phyloP scores from a whole-genome alignment of 1,140 invertebrate genomes.

The Tachypleus tridentatus region DNA sequence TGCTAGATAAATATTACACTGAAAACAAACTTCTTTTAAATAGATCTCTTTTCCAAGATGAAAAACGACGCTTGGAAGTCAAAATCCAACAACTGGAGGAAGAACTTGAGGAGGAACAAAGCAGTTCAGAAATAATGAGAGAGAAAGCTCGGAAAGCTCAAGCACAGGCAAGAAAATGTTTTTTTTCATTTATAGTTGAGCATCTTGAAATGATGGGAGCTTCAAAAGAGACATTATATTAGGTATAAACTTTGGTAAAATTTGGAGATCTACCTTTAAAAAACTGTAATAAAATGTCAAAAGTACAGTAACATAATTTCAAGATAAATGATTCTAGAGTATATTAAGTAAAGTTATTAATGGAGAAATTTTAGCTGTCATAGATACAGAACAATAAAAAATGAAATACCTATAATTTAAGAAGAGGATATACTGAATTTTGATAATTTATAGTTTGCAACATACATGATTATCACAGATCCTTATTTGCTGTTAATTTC shows the following conservation, averaged over 20 bases:
- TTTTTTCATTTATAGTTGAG: background rate
- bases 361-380: no score
- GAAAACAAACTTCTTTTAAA: background rate
- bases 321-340: no score
- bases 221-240: background rate
- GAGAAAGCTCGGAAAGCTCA: conserved; percentile 80
- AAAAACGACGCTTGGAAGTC: conserved; percentile 91
- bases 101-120: conserved; percentile 93
- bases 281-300: no score
- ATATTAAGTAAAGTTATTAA: no score
- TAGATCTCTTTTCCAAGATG: conserved; percentile 46
- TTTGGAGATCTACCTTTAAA: background rate
- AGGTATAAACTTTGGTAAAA: background rate
- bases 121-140: conserved; percentile 70
- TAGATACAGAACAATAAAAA: no score
- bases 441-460: no score
- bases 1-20: no score
- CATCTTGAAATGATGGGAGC: background rate
- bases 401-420: no score
- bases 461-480: no score
- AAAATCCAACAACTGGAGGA: conserved; percentile 87
- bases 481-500: no score
- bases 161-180: conserved; percentile 26
- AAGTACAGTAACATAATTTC: no score
- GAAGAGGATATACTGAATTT: no score